phyloP scores from a whole-genome alignment of 2,888 invertebrate species.

The Tinea pellionella region DNA sequence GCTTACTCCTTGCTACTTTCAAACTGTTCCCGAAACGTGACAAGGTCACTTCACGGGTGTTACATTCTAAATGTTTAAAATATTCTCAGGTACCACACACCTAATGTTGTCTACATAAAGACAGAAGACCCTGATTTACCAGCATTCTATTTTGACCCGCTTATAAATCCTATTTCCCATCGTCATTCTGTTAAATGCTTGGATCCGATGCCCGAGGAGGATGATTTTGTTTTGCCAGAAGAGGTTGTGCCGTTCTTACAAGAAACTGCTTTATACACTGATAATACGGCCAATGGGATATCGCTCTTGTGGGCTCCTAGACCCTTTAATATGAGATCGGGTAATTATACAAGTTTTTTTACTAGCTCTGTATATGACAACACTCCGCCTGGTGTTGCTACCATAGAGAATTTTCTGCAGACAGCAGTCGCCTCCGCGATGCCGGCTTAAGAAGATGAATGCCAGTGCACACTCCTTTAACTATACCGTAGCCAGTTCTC shows the following conservation, averaged over 20 bases:
- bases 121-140: conserved; percentile 99
- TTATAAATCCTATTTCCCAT: conserved; percentile 99
- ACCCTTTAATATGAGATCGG: conserved; percentile 96
- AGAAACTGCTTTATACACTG: conserved; percentile 96
- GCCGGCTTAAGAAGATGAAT: too few species aligned
- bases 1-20: too few species aligned
- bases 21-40: too few species aligned
- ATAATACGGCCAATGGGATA: conserved; percentile 99
- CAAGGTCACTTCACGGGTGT: too few species aligned
- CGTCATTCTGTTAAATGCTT: conserved; percentile 86
- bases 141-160: conserved; percentile 99
- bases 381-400: too few species aligned
- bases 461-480: too few species aligned
- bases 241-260: conserved; percentile 92
- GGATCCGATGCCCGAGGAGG: conserved; percentile 92
- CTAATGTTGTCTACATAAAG: conserved; percentile 99
- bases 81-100: conserved; percentile 93
- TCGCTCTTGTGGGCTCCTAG: conserved; percentile 97
- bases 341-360: conserved; percentile 31
- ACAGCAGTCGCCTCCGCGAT: too few species aligned
- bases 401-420: too few species aligned
- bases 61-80: too few species aligned
- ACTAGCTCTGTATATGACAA: too few species aligned
- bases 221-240: conserved; percentile 92
- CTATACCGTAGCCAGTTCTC: too few species aligned